A percentile compares a stretch with the other conserved stretches of the same genome.
Conservation (phyloP, 2,797 vertebrate species). For the Anguilla anguilla region DNA sequence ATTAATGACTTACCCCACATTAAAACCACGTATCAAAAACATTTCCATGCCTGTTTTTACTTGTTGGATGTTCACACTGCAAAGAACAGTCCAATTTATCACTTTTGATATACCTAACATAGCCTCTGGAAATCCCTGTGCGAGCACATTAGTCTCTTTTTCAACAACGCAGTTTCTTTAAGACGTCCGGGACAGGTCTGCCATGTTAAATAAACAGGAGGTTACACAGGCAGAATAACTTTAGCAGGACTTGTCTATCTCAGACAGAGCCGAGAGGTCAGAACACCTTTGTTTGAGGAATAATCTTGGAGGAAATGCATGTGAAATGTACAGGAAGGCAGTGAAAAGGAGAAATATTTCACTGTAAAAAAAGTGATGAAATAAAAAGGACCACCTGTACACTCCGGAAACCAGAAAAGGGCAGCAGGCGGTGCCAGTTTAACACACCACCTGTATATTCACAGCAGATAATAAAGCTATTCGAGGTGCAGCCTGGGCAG, state of each 20-base stretch:
- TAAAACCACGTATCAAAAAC: slow-evolving; percentile 10
- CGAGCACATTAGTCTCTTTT: background rate
- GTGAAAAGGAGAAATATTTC: background rate
- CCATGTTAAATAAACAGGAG: background rate
- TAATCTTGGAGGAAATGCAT: background rate
- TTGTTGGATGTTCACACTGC: background rate
- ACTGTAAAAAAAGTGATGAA: background rate
- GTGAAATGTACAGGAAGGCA: background rate
- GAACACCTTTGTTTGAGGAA: background rate
- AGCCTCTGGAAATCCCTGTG: background rate
- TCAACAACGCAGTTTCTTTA: background rate
- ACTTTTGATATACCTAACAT: background rate
- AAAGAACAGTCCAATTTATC: slow-evolving; percentile 9
- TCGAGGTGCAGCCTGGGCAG: background rate
- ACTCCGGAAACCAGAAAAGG: background rate
- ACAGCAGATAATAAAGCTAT: background rate
- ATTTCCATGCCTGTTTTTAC: slow-evolving; percentile 6
- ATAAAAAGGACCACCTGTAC: background rate
- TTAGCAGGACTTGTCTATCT: background rate
- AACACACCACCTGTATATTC: background rate
- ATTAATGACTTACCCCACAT: slow-evolving; percentile 1
- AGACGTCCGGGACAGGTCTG: background rate
- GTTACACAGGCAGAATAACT: background rate
- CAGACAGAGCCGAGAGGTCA: background rate
- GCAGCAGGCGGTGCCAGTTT: background rate